A percentile compares a stretch with the other conserved stretches of the same genome.
phyloP scores from a whole-genome alignment of 1,140 invertebrate species.

The Drosophila repleta region DNA sequence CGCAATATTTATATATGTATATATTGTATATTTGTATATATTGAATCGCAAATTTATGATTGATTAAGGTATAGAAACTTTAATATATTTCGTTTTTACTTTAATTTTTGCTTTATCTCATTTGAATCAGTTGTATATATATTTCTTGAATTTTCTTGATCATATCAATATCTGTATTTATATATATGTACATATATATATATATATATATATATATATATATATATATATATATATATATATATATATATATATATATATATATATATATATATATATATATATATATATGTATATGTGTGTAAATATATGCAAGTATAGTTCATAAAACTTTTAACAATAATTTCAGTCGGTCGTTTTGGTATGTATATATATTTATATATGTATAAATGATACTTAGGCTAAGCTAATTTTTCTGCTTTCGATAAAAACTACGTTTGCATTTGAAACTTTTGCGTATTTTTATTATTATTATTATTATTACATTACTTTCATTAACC shows the following conservation, averaged over 20 bases:
- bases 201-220: constrained; percentile 57
- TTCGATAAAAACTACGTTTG: constrained; percentile 42
- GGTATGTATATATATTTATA: constrained; percentile 78
- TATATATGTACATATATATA: constrained; percentile 58
- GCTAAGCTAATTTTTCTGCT: constrained; percentile 60
- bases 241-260: constrained; percentile 41
- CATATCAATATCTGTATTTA: constrained; percentile 51
- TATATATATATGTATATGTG: constrained; percentile 45
- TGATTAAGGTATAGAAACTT: constrained; percentile 76
- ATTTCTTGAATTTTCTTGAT: constrained; percentile 72
- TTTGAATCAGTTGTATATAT: constrained; percentile 69
- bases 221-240: constrained; percentile 81
- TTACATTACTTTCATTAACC: constrained; percentile 20
- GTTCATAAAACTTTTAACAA: constrained; percentile 83
- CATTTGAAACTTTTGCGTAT: constrained; percentile 35
- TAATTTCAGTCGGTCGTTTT: constrained; percentile 83
- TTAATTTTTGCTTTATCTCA: constrained; percentile 11
- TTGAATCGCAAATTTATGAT: constrained; percentile 77
- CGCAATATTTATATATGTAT: constrained; percentile 51
- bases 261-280: constrained; percentile 63
- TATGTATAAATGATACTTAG: constrained; percentile 63
- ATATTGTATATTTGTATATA: constrained; percentile 50
- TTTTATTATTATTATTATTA: constrained; percentile 23
- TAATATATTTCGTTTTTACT: constrained; percentile 57
- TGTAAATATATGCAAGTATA: constrained; percentile 74